Evolutionary conservation across 2,797 vertebrate species (phyloP), one percentile per base, ranked within the genome.

Genomic region (Ptychobarbus kaznakovi): DNA sequence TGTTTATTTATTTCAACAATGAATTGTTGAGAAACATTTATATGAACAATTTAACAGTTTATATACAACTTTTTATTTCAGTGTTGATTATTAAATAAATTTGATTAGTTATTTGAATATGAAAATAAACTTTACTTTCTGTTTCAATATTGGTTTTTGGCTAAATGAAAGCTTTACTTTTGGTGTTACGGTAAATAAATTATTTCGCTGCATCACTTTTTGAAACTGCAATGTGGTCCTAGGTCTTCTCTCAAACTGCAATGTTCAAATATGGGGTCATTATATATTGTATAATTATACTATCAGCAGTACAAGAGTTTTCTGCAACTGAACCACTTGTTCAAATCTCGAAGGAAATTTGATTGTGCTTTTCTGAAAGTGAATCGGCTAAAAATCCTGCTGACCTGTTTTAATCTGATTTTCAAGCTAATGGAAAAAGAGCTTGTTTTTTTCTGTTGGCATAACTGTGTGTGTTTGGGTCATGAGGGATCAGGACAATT

Each of bases 331-430:
- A 53, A 53, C 20, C 20, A 53, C 5, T 22, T 74, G 18, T 32
- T 3, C 8, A 70, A 51, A 51, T 69, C 46, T 81, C 32, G 11
- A 70, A 70, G 46, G 32, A 53, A 53, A 56, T 51, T n/a, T 18
- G 8, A 35, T 16, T 72, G 3, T 40, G 49, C 9, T 40, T 72
- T 28, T 58, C 42, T 15, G 6, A 35, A 25, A 58, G 56, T 74
- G 83, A 88, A 66, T 89, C 88, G 80, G 77, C 86, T 70, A 70
- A 84, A 74, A 61, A 70, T 66, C 51, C 72, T 76, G 35, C 38
- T 72, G 46, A 51, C 69, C 70, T 35, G 72, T 84, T 86, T 87
- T 61, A 51, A 88, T 82, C 83, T 68, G 73, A 81, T 42, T 56
- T 81, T 63, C 58, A 25, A 44, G 83, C 61, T 78, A 72, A 56